Evolutionary conservation across 92 coral and sea anemone genomes (phyloP), one percentile per base, ranked within the genome.

Genomic region (Paramuricea clavata): DNA sequence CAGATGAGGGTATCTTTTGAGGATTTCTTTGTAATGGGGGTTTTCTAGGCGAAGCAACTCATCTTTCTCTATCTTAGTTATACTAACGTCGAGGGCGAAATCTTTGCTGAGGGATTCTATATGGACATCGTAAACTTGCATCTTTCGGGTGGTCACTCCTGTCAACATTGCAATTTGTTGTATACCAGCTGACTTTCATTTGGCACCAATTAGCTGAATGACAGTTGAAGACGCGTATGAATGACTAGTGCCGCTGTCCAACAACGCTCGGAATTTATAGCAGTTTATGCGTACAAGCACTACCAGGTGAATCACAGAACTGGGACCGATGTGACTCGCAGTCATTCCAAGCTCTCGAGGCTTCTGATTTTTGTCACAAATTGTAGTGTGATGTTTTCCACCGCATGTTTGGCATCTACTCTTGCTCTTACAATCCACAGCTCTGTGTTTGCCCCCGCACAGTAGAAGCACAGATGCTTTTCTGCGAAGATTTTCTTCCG

Each of bases 171-270:
- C 39, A 13, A 23, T 64, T 64, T 64, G 70, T 0, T 35, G 1
- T 31, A 64, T n/a, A 26, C 10, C 70, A 64, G 39, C 19, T 1
- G 70, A 64, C 31, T 57, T 57, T 26, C 23, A 57, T 57, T 81
- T 85, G 68, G 92, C 94, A 52, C 88, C 87, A 3, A 81, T 86
- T 50, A 93, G 81, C 21, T 82, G 76, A 36, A 90, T 74, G 6
- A 81, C 87, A 19, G 93, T 90, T 0, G 95, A 87, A 11, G 94
- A 93, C 5, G 89, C 92, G 26, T 88, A 87, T n/a, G 90, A 92
- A 86, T 83, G 94, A 89, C 97, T 91, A 30, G 94, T 90, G 65
- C 97, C 93, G 80, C 78, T 88, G 91, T 90, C 95, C 74, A 87
- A 72, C 41, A 93, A 35, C 10, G 92, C 90, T 22, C 92, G 77